A percentile compares a stretch with the other conserved stretches of the same genome.
Conservation (phyloP, 2,113 vertebrate species). For the Platycercus adscitus region DNA sequence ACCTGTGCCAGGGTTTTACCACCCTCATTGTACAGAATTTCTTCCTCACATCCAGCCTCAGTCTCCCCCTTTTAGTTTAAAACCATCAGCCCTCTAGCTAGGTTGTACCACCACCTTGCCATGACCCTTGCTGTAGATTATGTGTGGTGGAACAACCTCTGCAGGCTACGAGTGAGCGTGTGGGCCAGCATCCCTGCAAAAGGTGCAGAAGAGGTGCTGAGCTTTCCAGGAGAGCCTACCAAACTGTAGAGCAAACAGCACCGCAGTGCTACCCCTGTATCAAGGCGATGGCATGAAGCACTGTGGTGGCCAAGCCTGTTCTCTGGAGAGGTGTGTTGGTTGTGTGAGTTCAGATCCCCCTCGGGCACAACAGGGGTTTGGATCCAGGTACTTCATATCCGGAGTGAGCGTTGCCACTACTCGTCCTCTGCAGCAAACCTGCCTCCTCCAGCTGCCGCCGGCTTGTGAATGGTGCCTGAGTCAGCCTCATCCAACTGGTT, state of each 20-base stretch:
- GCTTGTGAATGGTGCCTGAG: background rate
- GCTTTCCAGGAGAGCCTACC: background rate
- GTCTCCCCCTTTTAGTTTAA: background rate
- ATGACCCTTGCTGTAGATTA: background rate
- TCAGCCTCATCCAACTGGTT: background rate
- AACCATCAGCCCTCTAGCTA: background rate
- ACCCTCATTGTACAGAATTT: background rate
- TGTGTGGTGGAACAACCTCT: background rate
- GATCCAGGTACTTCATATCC: background rate
- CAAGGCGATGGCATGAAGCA: accelerated
- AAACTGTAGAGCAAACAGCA: background rate
- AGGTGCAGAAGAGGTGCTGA: background rate
- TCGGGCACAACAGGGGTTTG: background rate
- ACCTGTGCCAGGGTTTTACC: background rate
- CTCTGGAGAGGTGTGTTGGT: background rate
- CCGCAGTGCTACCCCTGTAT: accelerated
- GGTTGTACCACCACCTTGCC: background rate
- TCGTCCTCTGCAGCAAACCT: background rate
- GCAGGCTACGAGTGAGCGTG: background rate
- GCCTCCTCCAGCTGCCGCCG: background rate
- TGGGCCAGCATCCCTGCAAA: background rate
- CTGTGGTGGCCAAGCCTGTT: accelerated
- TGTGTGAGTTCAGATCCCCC: background rate
- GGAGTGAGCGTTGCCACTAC: background rate
- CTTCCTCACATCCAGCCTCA: background rate